Conservation (phyloP, 2,888 invertebrate genomes). For the Chesias legatella region DNA sequence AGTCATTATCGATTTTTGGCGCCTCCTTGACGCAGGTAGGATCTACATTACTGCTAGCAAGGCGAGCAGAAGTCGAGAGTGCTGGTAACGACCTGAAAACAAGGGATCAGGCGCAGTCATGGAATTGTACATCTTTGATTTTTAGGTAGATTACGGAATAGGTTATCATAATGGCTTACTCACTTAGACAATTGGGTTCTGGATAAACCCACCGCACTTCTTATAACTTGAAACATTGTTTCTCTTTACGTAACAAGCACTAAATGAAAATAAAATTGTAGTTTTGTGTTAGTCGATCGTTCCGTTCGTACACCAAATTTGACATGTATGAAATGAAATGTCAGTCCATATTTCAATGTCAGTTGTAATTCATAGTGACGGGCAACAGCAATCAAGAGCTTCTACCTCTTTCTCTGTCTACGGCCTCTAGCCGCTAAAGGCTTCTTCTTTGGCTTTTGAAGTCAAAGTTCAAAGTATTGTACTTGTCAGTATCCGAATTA, state of each 20-base stretch:
- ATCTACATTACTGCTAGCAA: slow-evolving; percentile 32
- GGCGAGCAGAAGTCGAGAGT: slow-evolving; percentile 44
- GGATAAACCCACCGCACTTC: slow-evolving; percentile 43
- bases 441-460: too few species aligned
- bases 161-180: slow-evolving; percentile 5
- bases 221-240: slow-evolving; percentile 57
- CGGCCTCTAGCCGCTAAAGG: too few species aligned
- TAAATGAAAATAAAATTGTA: slow-evolving; percentile 21
- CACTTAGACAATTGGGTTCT: slow-evolving; percentile 53
- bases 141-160: too few species aligned
- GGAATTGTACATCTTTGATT: too few species aligned
- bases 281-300: background rate
- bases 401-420: too few species aligned
- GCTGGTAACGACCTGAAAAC: slow-evolving; percentile 56
- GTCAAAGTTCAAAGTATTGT: too few species aligned
- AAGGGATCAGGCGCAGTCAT: background rate
- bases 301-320: background rate
- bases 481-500: too few species aligned
- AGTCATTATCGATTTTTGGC: slow-evolving; percentile 71
- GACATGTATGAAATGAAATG: too few species aligned
- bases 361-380: too few species aligned
- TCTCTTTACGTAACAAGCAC: slow-evolving; percentile 41
- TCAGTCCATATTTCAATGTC: too few species aligned
- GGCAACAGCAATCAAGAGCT: too few species aligned
- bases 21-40: slow-evolving; percentile 62